Evolutionary conservation across 2,797 vertebrate genomes (phyloP), one percentile per base, ranked within the genome.

Genomic region (Artibeus lituratus): DNA sequence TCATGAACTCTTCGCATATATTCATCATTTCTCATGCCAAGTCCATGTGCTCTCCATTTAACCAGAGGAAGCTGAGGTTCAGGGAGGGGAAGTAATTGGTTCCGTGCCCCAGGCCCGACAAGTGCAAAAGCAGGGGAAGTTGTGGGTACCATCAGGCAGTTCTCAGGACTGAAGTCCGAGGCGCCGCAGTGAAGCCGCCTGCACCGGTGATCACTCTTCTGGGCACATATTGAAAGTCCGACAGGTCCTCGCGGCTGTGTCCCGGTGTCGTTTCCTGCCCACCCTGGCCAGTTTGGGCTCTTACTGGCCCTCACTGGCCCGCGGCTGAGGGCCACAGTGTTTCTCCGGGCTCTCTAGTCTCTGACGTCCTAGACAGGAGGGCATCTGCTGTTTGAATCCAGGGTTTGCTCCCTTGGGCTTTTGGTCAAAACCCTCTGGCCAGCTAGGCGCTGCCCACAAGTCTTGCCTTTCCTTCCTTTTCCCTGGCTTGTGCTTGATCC

Each of bases 31-130:
- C 59, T 73, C 21, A 1, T 26, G 44, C 70, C 49, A 32, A 67
- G 10, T 37, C 12, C 18, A 19, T 29, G 2, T 9, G n/a, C 74
- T 65, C 18, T n/a, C 74, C 19, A 42, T 81, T 80, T 95, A 44
- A 91, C 18, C 22, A n/a, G 49, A 92, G 39, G 32, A 92, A 95
- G 80, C 37, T 69, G 47, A 94, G 62, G 47, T 70, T 77, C 16
- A 39, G 35, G 82, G n/a, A 53, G 10, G 19, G 29, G 7, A 86
- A 42, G 69, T 86, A 5, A 78, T 18, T 53, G 37, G 22, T 35
- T 37, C 55, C 29, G 1, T 19, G 44, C 74, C 35, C 0, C 82
- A 82, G 11, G 14, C 11, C n/a, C 9, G 1, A 16, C 37, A 24
- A 57, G 26, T 82, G 7, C 62, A 10, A 80, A 49, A 49, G 6